Percentiles rank a stretch among this genome's conserved stretches.
Conservation (phyloP, 1,140 invertebrate genomes). For the Lordiphosa mommai region DNA sequence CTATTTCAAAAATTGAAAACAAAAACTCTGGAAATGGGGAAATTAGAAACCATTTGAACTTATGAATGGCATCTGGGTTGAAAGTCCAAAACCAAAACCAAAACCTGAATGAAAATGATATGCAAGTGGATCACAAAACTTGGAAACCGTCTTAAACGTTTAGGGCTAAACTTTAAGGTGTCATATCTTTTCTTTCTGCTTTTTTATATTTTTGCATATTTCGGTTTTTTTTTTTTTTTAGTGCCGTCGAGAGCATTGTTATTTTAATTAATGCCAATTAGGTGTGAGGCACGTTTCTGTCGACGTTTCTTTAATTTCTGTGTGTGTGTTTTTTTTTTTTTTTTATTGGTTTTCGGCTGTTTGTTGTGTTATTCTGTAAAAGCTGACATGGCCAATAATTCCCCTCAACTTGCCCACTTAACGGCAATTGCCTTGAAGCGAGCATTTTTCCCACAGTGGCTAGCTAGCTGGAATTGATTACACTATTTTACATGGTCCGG, state of each 20-base stretch:
- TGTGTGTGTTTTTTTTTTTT: constrained; percentile 6
- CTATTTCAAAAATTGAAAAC: no score
- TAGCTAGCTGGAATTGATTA: constrained; percentile 35
- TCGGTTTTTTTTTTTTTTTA: constrained; percentile 3
- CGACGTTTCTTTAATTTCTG: constrained; percentile 34
- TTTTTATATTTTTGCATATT: constrained; percentile 23
- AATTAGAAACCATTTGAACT: no score
- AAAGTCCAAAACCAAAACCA: no score
- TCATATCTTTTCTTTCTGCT: constrained; percentile 15
- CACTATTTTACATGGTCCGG: constrained; percentile 19
- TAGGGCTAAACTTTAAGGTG: neutral
- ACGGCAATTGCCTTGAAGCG: constrained; percentile 53
- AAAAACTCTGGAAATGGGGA: no score
- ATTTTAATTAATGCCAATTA: constrained; percentile 56
- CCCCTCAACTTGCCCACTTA: constrained; percentile 37
- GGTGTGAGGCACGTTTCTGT: constrained; percentile 53
- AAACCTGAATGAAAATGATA: no score
- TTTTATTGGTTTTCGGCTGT: constrained; percentile 4
- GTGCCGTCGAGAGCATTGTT: constrained; percentile 38
- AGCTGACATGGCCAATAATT: constrained; percentile 32
- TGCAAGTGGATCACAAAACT: no score
- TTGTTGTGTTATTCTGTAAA: constrained; percentile 2
- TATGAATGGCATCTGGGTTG: no score
- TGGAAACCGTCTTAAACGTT: neutral
- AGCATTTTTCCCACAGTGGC: constrained; percentile 51